Percentiles rank a stretch among this genome's conserved stretches.
These are phyloP conservation scores for Orchesella flavescens DNA, from an alignment of 2,888 invertebrate species.

Conservation along the genomic window DNA sequence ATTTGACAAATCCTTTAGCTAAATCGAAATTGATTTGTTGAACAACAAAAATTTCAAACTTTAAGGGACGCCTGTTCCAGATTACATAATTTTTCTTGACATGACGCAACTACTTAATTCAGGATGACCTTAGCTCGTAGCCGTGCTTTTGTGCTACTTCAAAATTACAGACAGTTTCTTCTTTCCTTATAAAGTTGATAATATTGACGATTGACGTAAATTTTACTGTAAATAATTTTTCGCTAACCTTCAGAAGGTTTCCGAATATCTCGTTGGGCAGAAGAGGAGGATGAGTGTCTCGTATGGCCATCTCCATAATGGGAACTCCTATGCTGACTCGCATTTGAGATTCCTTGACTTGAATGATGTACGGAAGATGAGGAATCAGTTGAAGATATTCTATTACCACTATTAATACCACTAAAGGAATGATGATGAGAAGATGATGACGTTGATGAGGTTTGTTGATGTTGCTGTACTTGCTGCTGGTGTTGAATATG, in stretches of 20 bases:
- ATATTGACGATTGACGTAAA: too few relatives aligned
- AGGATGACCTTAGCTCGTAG: too few relatives aligned
- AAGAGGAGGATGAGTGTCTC: constrained; percentile 55
- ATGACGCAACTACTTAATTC: too few relatives aligned
- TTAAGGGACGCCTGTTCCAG: too few relatives aligned
- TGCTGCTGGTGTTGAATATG: constrained; percentile 47
- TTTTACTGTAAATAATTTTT: too few relatives aligned
- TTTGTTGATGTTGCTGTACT: constrained; percentile 51
- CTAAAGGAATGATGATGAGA: constrained; percentile 66
- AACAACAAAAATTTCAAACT: too few relatives aligned
- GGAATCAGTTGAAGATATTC: constrained; percentile 59
- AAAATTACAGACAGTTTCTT: not conserved
- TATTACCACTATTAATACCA: constrained; percentile 60
- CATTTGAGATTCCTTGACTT: constrained; percentile 55
- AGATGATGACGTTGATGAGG: constrained; percentile 22
- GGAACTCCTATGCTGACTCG: constrained; percentile 55
- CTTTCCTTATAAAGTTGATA: not conserved
- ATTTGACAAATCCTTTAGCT: too few relatives aligned
- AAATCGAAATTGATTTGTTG: too few relatives aligned
- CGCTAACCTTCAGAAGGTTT: constrained; percentile 69
- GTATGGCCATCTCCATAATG: constrained; percentile 52
- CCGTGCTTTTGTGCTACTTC: too few relatives aligned
- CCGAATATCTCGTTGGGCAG: constrained; percentile 67
- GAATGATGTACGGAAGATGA: constrained; percentile 51
- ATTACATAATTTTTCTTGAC: too few relatives aligned